Evolutionary conservation across 92 coral and sea anemone species (phyloP).

Genomic region (Epizoanthus illoricatus): DNA sequence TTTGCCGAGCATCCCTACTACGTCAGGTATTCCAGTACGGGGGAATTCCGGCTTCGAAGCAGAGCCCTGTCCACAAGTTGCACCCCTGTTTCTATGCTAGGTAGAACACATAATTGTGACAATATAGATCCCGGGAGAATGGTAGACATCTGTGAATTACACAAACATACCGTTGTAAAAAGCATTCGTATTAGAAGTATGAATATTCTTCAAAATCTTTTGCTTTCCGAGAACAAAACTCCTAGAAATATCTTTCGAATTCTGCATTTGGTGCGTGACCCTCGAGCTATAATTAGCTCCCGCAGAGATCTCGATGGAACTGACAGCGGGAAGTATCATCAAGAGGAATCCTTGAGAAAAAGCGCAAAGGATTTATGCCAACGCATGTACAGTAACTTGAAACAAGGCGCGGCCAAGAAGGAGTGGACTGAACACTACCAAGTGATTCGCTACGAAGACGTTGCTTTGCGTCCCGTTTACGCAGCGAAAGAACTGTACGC

Average conservation of each 20-base stretch:
- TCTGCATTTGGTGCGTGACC: conserved; percentile 76
- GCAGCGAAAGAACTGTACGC: conserved; percentile 57
- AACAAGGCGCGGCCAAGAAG: conserved; percentile 56
- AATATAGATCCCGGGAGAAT: conserved; percentile 46
- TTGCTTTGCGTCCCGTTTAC: conserved; percentile 52
- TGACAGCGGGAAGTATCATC: conserved; percentile 4
- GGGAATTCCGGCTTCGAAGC: conserved; percentile 20
- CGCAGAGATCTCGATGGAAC: conserved; percentile 37
- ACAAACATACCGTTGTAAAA: conserved; percentile 58
- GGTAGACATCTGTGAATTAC: conserved; percentile 55
- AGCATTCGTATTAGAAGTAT: conserved; percentile 52
- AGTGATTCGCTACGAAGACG: conserved; percentile 72
- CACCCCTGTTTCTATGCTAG: neutral
- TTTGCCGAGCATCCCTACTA: conserved; percentile 64
- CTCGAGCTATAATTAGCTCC: conserved; percentile 76
- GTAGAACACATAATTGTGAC: conserved; percentile 4
- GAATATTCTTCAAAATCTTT: conserved; percentile 39
- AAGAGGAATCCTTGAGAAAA: conserved; percentile 1
- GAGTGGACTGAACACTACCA: conserved; percentile 49
- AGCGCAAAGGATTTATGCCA: conserved; percentile 64
- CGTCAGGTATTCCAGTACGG: conserved; percentile 34
- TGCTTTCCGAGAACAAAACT: conserved; percentile 32
- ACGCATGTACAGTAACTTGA: conserved; percentile 49
- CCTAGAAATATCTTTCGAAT: conserved; percentile 46
- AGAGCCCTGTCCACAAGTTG: conserved; percentile 22